Evolutionary conservation across 2,113 vertebrate species (phyloP), one percentile per base, ranked within the genome.

Genomic region (Xyrauchen texanus): DNA sequence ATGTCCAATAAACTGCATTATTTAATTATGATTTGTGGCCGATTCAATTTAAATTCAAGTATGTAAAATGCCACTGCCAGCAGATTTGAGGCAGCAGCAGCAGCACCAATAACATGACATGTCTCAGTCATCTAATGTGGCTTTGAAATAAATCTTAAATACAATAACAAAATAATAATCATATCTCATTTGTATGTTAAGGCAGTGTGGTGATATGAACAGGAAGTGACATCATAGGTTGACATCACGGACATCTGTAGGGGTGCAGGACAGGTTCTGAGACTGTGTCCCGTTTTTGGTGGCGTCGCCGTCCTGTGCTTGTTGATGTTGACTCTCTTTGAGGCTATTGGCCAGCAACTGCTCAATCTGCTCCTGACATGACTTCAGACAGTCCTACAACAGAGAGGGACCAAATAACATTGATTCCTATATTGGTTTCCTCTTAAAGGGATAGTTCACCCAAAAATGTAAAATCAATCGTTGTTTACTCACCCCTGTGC

Each of bases 351-450:
- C 90, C 85, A 99, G 92, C 88, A 97, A 93, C 0, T 94, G 93
- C 89, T 99, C 96, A 0, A 99, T 99, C 92, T 98, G 96, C 90
- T 99, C 97, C 89, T 99, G 97, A 91, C 97, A 99, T 42, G 94
- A 95, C 91, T 94, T 96, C 90, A 99, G 93, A 87, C 95, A 98
- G 79, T 98, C 96, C 97, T 98, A 69, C 10, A 75, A 34, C 0
- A 45, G 58, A 73, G 4, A 66, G 42, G 61, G 9, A 60, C 3
- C 15, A 7, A 45, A 16, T 13, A 2, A 15, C 55, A 58, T 6
- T 15, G 12, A 12, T 12, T 55, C 8, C 5, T 5, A 55, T 13
- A 57, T n/a, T 5, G 4, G 4, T 4, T 57, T 57, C 11, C 21
- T 34, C 21, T 34, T 34, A 34, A 34, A 34, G 21, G 21, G 21